Evolutionary conservation across 2,888 invertebrate genomes (phyloP), one percentile per base, ranked within the genome.

Genomic region (Baronia brevicornis): DNA sequence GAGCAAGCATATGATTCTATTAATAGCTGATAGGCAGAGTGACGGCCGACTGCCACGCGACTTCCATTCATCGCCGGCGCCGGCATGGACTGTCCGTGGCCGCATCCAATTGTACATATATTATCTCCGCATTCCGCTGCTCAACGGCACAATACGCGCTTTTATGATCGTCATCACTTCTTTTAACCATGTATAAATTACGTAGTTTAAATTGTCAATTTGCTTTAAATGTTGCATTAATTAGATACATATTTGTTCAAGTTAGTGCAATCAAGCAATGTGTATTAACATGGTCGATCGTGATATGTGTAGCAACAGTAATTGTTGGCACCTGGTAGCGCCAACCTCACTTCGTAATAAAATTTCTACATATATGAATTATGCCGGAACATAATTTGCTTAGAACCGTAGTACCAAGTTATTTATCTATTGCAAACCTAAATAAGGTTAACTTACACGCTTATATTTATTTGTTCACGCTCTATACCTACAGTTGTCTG

Each of bases 21-120:
- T 68, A 71, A 70, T 78, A 77, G 69, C 46, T 47, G 44, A 62
- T 64, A 66, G 60, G 53, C 54, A 44, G 55, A 57, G 57, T 55
- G 55, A 57, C 54, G 44, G 43, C 35, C 37, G 36, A 38, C 54
- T 52, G 56, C 57, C 64, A 71, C 72, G 75, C 73, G 66, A 64
- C 55, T 68, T 64, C 43, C 77, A 77, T 77, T 77, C 77, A 78
- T 66, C 46, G 55, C 39, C 55, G 55, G 55, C 60, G 64, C 60
- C 54, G 60, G 51, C 54, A 50, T 41, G 31, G 33, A 31, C 28
- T 60, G 70, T 59, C 72, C 75, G 75, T 72, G 74, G 64, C 64
- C 66, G 59, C 56, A 63, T 69, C 60, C 61, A 61, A 62, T 50
- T 31, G 33, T 39, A n/a, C n/a, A 42, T 56, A 51, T 61, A 60